Evolutionary conservation across 2,888 invertebrate genomes (phyloP).

Genomic region (Steinernema hermaphroditum): DNA sequence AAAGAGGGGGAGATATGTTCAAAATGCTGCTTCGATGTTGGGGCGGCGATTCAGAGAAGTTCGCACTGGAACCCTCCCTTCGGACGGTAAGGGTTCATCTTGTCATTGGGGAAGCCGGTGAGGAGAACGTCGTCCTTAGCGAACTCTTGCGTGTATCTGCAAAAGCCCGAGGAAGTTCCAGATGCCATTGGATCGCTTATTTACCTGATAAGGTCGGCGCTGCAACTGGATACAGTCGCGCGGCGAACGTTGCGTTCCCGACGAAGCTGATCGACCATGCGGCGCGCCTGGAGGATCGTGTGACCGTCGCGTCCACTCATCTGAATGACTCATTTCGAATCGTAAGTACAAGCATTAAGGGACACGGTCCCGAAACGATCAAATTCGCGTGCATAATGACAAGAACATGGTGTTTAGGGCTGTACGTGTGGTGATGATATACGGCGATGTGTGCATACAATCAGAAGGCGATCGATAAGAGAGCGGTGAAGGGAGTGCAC

Average conservation of each 20-base stretch:
- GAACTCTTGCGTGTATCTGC: conserved; percentile 50
- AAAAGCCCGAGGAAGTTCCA: no score
- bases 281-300: conserved; percentile 40
- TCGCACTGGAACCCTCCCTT: conserved; percentile 54
- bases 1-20: neutral
- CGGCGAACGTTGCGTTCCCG: conserved; percentile 46
- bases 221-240: conserved; percentile 42
- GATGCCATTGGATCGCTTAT: no score
- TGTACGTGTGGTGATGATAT: no score
- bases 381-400: no score
- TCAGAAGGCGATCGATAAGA: conserved; percentile 27
- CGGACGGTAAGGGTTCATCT: conserved; percentile 59
- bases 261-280: conserved; percentile 49
- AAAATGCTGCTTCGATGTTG: conserved; percentile 38
- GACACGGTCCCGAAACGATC: no score
- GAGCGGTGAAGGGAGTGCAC: neutral
- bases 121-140: conserved; percentile 52
- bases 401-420: no score
- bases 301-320: conserved; percentile 44
- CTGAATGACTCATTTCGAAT: no score
- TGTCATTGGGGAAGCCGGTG: conserved; percentile 54
- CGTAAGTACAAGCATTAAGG: no score
- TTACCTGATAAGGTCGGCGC: conserved; percentile 46
- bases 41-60: conserved; percentile 43
- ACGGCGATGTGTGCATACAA: conserved; percentile 24